phyloP scores from a whole-genome alignment of 2,888 invertebrate genomes.

The Melangyna quadrimaculata region DNA sequence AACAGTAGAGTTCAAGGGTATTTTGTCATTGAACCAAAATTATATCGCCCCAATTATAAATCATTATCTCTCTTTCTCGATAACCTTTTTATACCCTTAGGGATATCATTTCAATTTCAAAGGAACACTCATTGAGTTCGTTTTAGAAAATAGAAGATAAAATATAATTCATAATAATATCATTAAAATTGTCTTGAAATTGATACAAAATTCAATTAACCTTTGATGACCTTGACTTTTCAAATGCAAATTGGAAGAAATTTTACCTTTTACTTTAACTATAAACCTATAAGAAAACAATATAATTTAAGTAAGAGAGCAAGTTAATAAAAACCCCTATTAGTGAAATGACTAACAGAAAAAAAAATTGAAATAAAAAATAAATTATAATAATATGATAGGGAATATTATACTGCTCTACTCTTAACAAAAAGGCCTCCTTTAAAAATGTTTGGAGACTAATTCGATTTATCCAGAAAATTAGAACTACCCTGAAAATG shows the following conservation, averaged over 20 bases:
- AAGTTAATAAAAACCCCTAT: not conserved
- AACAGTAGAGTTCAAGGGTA: not conserved
- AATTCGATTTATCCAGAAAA: slow-evolving; percentile 29
- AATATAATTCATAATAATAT: not conserved
- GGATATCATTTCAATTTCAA: not conserved
- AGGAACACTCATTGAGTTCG: not conserved
- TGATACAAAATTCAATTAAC: slow-evolving; percentile 28
- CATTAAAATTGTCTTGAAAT: slow-evolving; percentile 16
- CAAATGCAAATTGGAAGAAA: not conserved
- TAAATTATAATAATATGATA: not conserved
- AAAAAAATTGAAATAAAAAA: not conserved
- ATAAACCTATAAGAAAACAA: not conserved
- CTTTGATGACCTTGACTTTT: slow-evolving; percentile 9
- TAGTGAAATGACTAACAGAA: not conserved
- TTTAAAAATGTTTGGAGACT: not conserved
- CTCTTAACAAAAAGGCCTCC: not conserved
- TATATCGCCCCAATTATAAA: not conserved
- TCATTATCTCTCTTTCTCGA: not conserved
- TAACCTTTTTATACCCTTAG: not conserved
- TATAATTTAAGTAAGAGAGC: not conserved
- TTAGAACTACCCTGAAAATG: slow-evolving; percentile 52
- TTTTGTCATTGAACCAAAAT: not conserved
- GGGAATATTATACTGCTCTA: not conserved
- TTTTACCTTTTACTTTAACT: not conserved
- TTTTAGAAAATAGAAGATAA: not conserved